Conservation (phyloP, 2,888 invertebrate species). For the Cataglyphis rosenhaueri region DNA sequence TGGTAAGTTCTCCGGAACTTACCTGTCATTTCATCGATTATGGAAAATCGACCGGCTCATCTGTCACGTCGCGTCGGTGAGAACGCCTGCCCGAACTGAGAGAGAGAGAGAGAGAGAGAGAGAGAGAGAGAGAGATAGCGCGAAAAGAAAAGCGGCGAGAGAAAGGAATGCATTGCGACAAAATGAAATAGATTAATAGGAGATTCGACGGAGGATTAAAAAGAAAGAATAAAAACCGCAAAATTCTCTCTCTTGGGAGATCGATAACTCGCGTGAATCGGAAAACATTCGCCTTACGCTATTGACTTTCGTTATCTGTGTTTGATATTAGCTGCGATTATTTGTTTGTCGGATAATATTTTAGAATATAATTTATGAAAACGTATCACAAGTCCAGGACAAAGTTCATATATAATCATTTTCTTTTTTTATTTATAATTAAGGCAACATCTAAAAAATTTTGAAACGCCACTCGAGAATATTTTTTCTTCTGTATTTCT, state of each 20-base stretch:
- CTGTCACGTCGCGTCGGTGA: constrained; percentile 1
- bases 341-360: constrained; percentile 44
- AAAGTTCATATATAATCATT: neutral
- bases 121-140: neutral
- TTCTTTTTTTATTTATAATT: neutral
- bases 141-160: neutral
- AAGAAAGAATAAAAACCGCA: neutral
- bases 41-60: constrained; percentile 67
- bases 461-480: neutral
- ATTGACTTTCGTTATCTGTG: constrained; percentile 59
- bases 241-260: neutral
- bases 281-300: constrained; percentile 31
- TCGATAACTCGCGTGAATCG: constrained; percentile 36
- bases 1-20: constrained; percentile 58
- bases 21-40: constrained; percentile 71
- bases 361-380: neutral
- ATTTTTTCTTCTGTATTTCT: constrained; percentile 3
- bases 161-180: neutral
- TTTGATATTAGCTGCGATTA: constrained; percentile 25
- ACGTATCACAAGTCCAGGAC: neutral
- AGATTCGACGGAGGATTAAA: neutral
- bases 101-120: no score
- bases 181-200: constrained; percentile 26
- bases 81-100: neutral
- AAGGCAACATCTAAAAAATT: neutral